A percentile compares a stretch with the other conserved stretches of the same genome.
Evolutionary conservation across 2,888 invertebrate species (phyloP).

Genomic region (Trichopria drosophilae): DNA sequence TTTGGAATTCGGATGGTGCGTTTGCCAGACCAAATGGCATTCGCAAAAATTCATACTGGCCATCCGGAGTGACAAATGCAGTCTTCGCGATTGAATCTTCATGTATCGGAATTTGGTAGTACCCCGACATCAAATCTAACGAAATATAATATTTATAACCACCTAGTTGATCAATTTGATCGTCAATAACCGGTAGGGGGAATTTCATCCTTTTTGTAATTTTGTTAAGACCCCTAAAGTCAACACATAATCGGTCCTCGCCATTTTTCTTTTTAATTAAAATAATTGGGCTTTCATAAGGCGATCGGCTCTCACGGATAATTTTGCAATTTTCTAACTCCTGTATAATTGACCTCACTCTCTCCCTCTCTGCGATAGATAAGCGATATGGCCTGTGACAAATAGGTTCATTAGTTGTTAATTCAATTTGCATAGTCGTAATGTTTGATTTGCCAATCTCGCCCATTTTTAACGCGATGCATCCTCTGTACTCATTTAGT

Average conservation of each 20-base stretch:
- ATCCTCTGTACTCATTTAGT: neutral
- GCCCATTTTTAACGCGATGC: too few relatives aligned
- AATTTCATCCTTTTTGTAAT: conserved; percentile 38
- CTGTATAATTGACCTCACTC: conserved; percentile 26
- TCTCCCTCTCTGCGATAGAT: conserved; percentile 32
- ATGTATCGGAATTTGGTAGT: conserved; percentile 41
- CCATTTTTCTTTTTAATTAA: conserved; percentile 39
- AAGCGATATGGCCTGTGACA: conserved; percentile 30
- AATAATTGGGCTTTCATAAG: conserved; percentile 37
- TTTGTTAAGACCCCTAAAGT: conserved; percentile 42
- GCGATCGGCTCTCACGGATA: conserved; percentile 13
- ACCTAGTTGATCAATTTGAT: conserved; percentile 39
- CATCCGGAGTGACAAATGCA: conserved; percentile 43
- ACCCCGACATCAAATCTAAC: conserved; percentile 45
- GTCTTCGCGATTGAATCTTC: conserved; percentile 41
- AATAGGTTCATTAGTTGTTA: conserved; percentile 27
- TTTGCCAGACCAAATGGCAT: conserved; percentile 54
- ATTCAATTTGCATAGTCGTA: conserved; percentile 31
- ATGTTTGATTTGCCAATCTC: conserved; percentile 20
- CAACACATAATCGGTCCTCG: conserved; percentile 40
- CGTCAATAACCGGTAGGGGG: conserved; percentile 41
- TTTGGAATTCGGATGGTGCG: conserved; percentile 50
- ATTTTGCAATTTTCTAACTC: conserved; percentile 31
- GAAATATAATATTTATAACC: conserved; percentile 40
- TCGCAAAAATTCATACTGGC: conserved; percentile 19